Evolutionary conservation across 2,113 vertebrate genomes (phyloP).

Genomic region (Peucedramus taeniatus): DNA sequence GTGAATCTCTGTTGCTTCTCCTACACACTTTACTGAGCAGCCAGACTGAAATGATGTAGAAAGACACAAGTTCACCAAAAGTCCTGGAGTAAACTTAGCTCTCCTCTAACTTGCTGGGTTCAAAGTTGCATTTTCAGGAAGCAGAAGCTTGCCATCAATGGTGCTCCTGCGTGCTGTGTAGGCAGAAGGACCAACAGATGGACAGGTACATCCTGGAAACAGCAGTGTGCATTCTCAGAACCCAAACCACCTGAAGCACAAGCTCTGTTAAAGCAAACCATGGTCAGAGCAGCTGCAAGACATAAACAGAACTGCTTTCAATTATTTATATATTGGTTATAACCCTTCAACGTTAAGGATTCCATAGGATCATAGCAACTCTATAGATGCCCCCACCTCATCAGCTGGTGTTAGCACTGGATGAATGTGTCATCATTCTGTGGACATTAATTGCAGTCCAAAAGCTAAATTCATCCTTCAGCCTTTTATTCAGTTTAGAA

Average conservation of each 20-base stretch:
- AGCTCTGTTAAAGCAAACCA: neutral
- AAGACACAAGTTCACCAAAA: neutral
- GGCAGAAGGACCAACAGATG: neutral
- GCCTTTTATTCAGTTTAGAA: neutral
- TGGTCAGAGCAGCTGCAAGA: neutral
- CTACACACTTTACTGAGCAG: neutral
- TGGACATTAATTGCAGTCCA: neutral
- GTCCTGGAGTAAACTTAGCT: neutral
- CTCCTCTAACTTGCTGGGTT: neutral
- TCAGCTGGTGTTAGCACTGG: neutral
- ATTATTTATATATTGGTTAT: neutral
- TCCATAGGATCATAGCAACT: neutral
- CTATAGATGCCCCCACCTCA: neutral
- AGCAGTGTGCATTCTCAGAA: neutral
- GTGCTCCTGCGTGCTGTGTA: neutral
- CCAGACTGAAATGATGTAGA: accelerated
- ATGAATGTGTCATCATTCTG: accelerated
- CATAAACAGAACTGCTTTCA: neutral
- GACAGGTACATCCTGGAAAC: neutral
- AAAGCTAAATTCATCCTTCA: neutral
- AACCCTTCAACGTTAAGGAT: neutral
- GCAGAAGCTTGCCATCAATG: neutral
- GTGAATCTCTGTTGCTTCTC: neutral
- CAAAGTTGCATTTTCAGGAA: neutral
- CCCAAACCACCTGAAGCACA: neutral